A percentile compares a stretch with the other conserved stretches of the same genome.
Conservation (phyloP, 53 echinoderm and acorn worm species). For the Antedon mediterranea region DNA sequence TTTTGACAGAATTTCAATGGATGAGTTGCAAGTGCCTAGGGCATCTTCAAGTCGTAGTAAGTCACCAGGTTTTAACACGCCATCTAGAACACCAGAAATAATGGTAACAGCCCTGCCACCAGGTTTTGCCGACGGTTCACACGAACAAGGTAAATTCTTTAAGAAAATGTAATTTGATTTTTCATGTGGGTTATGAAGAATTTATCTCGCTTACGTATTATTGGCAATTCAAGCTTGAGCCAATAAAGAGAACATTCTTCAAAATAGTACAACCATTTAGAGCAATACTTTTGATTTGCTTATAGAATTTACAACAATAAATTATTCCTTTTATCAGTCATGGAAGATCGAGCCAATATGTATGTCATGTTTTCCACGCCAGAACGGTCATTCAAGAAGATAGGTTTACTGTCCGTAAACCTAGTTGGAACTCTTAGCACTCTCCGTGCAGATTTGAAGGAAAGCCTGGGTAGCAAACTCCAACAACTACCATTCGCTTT, state of each 20-base stretch:
- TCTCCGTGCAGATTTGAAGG: conserved; percentile 44
- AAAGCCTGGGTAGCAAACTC: conserved; percentile 19
- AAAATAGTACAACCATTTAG: too few relatives aligned
- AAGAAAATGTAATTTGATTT: too few relatives aligned
- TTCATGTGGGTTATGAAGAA: too few relatives aligned
- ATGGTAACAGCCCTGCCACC: conserved; percentile 68
- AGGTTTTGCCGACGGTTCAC: conserved; percentile 66
- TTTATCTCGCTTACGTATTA: too few relatives aligned
- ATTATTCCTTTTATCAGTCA: not conserved
- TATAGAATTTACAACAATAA: too few relatives aligned
- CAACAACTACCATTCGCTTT: conserved; percentile 57
- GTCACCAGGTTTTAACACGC: conserved; percentile 52
- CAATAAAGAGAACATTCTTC: too few relatives aligned
- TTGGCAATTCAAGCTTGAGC: too few relatives aligned
- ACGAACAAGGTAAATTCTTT: conserved; percentile 29
- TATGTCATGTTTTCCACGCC: conserved; percentile 57
- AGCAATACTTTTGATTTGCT: too few relatives aligned
- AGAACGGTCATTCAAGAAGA: conserved; percentile 73
- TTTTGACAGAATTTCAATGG: not conserved
- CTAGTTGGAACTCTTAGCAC: conserved; percentile 54
- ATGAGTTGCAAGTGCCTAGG: not conserved
- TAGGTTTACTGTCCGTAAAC: conserved; percentile 51
- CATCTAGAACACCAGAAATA: conserved; percentile 70
- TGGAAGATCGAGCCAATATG: conserved; percentile 47
- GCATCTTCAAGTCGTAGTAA: conserved; percentile 7